Evolutionary conservation across 2,113 vertebrate species (phyloP), one percentile per base, ranked within the genome.

Genomic region (Monarcha castaneiventris): DNA sequence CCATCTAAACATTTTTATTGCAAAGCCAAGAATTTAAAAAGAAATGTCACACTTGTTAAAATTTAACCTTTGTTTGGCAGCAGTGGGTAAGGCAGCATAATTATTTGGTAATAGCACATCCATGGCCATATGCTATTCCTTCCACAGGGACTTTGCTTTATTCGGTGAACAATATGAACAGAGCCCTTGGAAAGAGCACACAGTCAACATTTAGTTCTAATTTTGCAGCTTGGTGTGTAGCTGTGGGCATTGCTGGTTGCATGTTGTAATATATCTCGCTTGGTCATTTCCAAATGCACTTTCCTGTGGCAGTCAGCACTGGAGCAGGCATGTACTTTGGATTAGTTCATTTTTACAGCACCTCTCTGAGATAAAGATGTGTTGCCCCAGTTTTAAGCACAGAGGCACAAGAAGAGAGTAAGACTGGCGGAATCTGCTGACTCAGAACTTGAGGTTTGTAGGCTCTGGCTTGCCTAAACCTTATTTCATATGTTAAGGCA

Each of bases 11-110:
- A 7, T 73, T 88, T 77, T 26, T 66, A 77, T 39, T 90, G 48
- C 44, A 68, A 94, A 93, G 44, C 35, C 61, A 72, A 63, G 89
- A 94, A 78, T 76, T 71, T 55, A 23, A 66, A 85, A 83, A 39
- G 52, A 91, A 90, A 89, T 89, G 76, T 86, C 89, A 90, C 39
- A 44, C 63, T 63, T 86, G 90, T 81, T 95, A 75, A 79, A 94
- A n/a, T 90, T 81, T 90, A 95, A 93, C 92, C 94, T 95, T 94
- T 94, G 43, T 83, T 90, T 92, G 92, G 83, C 89, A 90, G 16
- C 83, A 44, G 78, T 51, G 78, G 58, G 49, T 61, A 88, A 67
- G 30, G 79, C 75, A 78, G 59, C 33, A 41, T 86, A 86, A 71
- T 93, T 88, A 61, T 90, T 89, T 83, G 51, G 51, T 84, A 68